phyloP scores from a whole-genome alignment of 2,888 invertebrate genomes.

The Tineola bisselliella region DNA sequence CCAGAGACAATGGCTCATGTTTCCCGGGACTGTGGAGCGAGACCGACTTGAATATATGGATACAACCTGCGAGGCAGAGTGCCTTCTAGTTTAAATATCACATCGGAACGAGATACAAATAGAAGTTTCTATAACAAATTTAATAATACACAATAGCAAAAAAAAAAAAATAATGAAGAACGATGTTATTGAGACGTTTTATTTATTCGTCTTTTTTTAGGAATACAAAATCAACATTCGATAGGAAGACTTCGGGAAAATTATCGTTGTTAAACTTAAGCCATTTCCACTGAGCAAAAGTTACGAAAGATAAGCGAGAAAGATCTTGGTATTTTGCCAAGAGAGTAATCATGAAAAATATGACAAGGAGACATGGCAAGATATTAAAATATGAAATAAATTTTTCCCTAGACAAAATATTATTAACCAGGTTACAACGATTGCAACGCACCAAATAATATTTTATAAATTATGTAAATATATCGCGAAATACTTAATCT shows the following conservation, averaged over 20 bases:
- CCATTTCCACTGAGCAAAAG: constrained; percentile 37
- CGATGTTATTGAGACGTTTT: background rate
- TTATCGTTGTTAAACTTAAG: constrained; percentile 23
- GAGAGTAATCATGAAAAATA: constrained; percentile 58
- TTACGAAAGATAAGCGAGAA: constrained; percentile 52
- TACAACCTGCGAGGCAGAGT: background rate
- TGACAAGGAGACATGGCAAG: constrained; percentile 43
- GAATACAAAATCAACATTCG: constrained; percentile 8
- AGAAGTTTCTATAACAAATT: background rate
- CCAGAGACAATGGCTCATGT: constrained; percentile 39
- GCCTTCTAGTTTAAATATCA: background rate
- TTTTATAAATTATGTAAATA: too few species aligned
- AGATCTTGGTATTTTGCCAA: constrained; percentile 58
- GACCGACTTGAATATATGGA: constrained; percentile 1
- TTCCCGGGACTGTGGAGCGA: constrained; percentile 35
- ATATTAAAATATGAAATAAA: constrained; percentile 51
- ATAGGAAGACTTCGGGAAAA: constrained; percentile 4
- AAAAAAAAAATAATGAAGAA: too few species aligned
- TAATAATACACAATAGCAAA: background rate
- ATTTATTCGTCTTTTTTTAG: background rate
- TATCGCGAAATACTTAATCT: background rate
- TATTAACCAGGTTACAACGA: background rate
- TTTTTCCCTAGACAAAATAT: constrained; percentile 35
- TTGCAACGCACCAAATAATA: background rate
- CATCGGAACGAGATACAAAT: background rate